phyloP scores from a whole-genome alignment of 2,888 invertebrate genomes.

The Chirona hameri region DNA sequence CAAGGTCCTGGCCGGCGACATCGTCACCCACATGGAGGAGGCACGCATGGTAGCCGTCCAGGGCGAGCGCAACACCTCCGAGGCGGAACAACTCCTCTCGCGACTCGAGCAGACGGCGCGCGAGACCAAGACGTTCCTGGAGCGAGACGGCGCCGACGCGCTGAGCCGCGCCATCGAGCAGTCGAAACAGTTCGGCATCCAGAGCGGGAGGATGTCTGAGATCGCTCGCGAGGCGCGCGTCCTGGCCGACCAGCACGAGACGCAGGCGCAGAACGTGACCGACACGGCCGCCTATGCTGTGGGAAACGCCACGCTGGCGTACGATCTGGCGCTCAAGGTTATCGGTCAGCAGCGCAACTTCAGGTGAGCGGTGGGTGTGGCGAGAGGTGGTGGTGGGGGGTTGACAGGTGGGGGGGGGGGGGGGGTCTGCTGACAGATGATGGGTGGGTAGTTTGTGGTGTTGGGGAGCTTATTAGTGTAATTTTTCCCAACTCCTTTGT shows the following conservation, averaged over 20 bases:
- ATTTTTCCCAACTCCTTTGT: no score
- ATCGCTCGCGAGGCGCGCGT: constrained; percentile 84
- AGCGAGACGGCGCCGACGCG: constrained; percentile 77
- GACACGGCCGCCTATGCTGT: constrained; percentile 72
- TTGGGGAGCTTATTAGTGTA: no score
- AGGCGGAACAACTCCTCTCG: constrained; percentile 61
- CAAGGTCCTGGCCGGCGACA: constrained; percentile 57
- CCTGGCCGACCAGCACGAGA: constrained; percentile 67
- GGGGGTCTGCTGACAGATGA: no score
- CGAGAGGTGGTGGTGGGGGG: no score
- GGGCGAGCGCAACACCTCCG: constrained; percentile 62
- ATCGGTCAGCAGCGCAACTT: constrained; percentile 70
- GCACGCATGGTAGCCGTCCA: constrained; percentile 53
- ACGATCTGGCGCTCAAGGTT: constrained; percentile 72
- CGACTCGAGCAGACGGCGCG: constrained; percentile 61
- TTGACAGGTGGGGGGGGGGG: no score
- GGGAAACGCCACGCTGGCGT: constrained; percentile 75
- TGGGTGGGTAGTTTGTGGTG: no score
- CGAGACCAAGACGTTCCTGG: constrained; percentile 72
- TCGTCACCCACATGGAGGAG: constrained; percentile 53
- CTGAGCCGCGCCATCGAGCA: constrained; percentile 72
- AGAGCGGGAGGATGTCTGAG: constrained; percentile 71
- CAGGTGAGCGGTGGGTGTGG: constrained; percentile 80
- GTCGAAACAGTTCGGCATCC: constrained; percentile 83
- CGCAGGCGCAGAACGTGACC: constrained; percentile 70